A percentile compares a stretch with the other conserved stretches of the same genome.
phyloP scores from a whole-genome alignment of 2,888 invertebrate genomes.

The Caenorhabditis drosophilae region DNA sequence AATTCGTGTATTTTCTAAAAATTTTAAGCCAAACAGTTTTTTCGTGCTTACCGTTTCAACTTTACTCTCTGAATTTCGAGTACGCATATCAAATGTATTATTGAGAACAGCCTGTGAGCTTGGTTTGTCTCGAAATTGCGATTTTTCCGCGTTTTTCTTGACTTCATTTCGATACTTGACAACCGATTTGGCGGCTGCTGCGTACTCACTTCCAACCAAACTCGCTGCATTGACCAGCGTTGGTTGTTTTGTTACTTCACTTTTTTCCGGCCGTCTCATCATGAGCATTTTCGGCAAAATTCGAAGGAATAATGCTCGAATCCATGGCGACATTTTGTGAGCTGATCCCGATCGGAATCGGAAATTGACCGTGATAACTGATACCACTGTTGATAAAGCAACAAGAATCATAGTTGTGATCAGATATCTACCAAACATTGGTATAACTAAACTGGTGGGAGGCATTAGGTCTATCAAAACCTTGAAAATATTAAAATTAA shows the following conservation, averaged over 20 bases:
- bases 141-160: constrained; percentile 15
- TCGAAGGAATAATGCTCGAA: constrained; percentile 62
- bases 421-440: constrained; percentile 69
- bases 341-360: constrained; percentile 66
- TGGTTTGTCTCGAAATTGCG: constrained; percentile 33
- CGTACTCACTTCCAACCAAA: constrained; percentile 43
- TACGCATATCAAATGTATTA: constrained; percentile 39
- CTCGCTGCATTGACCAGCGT: constrained; percentile 38
- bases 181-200: constrained; percentile 37
- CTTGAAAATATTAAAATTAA: constrained; percentile 29
- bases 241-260: constrained; percentile 33
- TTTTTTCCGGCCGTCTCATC: constrained; percentile 60
- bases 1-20: neutral
- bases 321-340: constrained; percentile 69
- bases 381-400: constrained; percentile 61
- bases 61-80: constrained; percentile 32
- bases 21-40: too few relatives aligned
- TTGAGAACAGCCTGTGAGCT: constrained; percentile 39
- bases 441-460: constrained; percentile 68
- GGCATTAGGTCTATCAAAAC: constrained; percentile 68
- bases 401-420: constrained; percentile 69
- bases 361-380: constrained; percentile 67
- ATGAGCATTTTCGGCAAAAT: constrained; percentile 62
- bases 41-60: constrained; percentile 27
- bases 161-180: constrained; percentile 27